Conservation (phyloP, 2,113 vertebrate species). For the Pelecanoides urinatrix region DNA sequence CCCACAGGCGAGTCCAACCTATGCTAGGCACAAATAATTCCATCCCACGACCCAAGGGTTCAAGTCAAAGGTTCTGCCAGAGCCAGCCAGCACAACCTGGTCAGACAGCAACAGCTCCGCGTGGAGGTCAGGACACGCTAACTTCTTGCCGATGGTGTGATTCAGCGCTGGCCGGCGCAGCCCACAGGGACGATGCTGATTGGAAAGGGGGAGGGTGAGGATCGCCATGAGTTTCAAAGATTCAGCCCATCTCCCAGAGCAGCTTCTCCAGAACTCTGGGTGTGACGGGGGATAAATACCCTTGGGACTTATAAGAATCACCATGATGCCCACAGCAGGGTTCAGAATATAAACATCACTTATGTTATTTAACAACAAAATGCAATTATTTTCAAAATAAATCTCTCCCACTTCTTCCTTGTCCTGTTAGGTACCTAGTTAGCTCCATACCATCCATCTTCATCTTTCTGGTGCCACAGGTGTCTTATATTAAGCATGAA, state of each 20-base stretch:
- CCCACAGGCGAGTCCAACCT: background rate
- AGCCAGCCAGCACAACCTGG: background rate
- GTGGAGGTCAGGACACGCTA: background rate
- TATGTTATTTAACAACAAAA: background rate
- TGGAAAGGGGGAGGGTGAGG: background rate
- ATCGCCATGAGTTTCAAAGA: background rate
- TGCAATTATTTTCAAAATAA: background rate
- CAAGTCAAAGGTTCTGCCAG: background rate
- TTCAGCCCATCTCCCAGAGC: background rate
- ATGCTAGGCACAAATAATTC: background rate
- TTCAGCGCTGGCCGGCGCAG: background rate
- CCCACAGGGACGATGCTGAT: rapidly evolving
- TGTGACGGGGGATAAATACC: background rate
- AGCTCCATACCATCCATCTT: background rate
- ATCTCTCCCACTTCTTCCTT: background rate
- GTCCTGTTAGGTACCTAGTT: background rate
- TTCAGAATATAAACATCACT: background rate
- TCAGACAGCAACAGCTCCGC: background rate
- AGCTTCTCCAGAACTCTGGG: background rate
- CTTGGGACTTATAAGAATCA: rapidly evolving
- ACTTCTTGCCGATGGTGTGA: background rate
- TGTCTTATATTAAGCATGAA: background rate
- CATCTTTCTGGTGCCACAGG: background rate
- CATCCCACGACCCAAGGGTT: background rate
- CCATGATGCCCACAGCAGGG: background rate